Base-by-base conservation (phyloP, 2,113 vertebrate genomes). In the Sarotherodon lohbergeri region DNA sequence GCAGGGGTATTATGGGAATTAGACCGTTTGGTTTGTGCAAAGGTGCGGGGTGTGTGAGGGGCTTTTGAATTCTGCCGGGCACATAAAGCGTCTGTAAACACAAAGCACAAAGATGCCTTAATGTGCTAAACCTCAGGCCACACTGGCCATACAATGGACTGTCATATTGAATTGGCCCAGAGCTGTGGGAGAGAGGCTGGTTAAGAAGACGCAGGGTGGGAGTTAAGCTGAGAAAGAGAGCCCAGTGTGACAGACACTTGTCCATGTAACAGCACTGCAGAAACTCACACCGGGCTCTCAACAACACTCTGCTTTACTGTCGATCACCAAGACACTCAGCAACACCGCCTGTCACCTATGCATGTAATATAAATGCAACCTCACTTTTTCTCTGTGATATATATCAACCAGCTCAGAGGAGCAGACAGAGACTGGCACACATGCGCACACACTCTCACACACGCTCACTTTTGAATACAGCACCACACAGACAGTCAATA, bases 401-500 rank as follows among this genome's bases (percentile, higher is more conserved):
- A 82, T 85, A 87, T 91, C 89, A 84, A 92, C 82, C 87, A 87
- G 81, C 91, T 94, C 92, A 81, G 81, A 89, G 88, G 86, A 88
- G 82, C 90, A 90, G 87, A 87, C 91, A 86, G 84, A 92, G 79
- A 82, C 83, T 85, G 82, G 83, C 90, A 92, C 89, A 83, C 90
- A 88, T 76, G 68, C 86, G 46, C 90, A 81, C 86, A 55, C 84
- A 73, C 80, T 59, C 84, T 83, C 68, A 82, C 89, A 89, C 83
- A 46, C 86, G 55, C 85, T 81, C 88, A 48, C 87, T 87, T 91
- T 84, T 92, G 87, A 92, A 86, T 81, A 89, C 91, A 90, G 90
- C 95, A 88, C 92, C 92, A 87, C 92, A 91, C 94, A 93, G 93
- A 93, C 93, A 95, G 94, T 96, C 95, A 95, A 94, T 96, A 95